Percentiles rank a stretch among this genome's conserved stretches.
Conservation (phyloP, 1,140 invertebrate species). For the Proales similis region DNA sequence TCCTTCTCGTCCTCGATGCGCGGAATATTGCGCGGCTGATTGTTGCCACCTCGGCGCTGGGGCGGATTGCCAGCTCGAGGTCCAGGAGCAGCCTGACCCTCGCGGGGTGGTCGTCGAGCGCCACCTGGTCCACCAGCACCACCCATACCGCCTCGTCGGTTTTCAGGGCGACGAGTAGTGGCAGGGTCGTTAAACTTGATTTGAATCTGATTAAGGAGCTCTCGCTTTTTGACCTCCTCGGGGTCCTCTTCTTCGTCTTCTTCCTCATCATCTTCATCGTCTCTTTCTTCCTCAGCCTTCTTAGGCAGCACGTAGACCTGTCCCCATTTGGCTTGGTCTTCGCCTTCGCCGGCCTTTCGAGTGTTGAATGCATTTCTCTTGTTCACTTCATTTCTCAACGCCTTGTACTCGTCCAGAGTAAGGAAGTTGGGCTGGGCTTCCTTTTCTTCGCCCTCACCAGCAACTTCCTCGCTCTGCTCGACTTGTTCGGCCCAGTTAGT, state of each 20-base stretch:
- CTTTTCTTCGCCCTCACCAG: constrained; percentile 8
- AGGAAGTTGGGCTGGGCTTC: not conserved
- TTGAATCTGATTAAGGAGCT: constrained; percentile 25
- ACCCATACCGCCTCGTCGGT: not conserved
- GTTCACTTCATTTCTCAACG: not conserved
- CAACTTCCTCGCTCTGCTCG: constrained; percentile 17
- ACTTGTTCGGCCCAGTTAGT: constrained; percentile 20
- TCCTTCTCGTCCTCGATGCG: constrained; percentile 36
- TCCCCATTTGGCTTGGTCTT: constrained; percentile 23
- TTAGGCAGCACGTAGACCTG: constrained; percentile 19
- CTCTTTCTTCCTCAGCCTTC: constrained; percentile 24
- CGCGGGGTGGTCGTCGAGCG: not conserved
- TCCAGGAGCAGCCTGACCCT: not conserved
- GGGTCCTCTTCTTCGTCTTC: constrained; percentile 15
- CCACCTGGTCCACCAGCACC: constrained; percentile 18
- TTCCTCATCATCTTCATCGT: constrained; percentile 21
- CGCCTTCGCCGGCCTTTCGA: constrained; percentile 33
- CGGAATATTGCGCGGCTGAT: constrained; percentile 16
- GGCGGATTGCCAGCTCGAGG: not conserved
- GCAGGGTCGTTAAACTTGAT: constrained; percentile 31
- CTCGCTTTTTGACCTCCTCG: constrained; percentile 17
- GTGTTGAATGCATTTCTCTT: constrained; percentile 24
- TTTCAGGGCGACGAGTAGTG: too few relatives aligned
- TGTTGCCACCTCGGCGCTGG: constrained; percentile 1
- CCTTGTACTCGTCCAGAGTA: constrained; percentile 28